A percentile compares a stretch with the other conserved stretches of the same genome.
Conservation (phyloP, 2,113 vertebrate species). For the Trogon surrucura region DNA sequence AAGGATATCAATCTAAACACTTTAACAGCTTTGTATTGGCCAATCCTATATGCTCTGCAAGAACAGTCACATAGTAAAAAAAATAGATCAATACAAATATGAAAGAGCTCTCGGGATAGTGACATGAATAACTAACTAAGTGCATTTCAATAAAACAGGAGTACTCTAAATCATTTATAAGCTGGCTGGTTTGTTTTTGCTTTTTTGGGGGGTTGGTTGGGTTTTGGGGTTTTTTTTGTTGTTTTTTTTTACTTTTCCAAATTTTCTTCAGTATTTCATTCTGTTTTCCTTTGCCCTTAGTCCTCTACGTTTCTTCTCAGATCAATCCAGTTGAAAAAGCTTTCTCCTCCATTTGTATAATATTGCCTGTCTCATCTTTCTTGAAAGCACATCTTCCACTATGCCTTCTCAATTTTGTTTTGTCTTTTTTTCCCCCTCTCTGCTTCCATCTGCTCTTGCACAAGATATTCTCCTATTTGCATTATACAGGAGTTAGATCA, state of each 20-base stretch:
- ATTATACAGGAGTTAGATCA: not conserved
- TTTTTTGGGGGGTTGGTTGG: too few relatives aligned
- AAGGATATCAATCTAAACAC: constrained; percentile 93
- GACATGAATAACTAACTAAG: not conserved
- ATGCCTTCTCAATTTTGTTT: not conserved
- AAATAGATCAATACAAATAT: not conserved
- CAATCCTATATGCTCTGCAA: constrained; percentile 92
- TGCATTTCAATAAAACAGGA: not conserved
- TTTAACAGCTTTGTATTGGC: constrained; percentile 93
- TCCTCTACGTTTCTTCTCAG: not conserved
- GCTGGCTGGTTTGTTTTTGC: too few relatives aligned
- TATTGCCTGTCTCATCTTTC: not conserved
- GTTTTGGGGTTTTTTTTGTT: too few relatives aligned
- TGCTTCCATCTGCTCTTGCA: not conserved
- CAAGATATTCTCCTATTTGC: not conserved
- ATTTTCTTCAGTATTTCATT: not conserved
- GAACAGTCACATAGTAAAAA: not conserved
- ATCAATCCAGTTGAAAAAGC: not conserved
- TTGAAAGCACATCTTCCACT: not conserved
- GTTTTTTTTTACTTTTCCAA: not conserved
- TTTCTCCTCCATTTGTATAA: not conserved
- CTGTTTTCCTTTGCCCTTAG: not conserved
- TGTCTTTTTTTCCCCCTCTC: too few relatives aligned
- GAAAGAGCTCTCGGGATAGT: not conserved
- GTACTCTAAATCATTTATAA: too few relatives aligned